phyloP scores from a whole-genome alignment of 2,797 vertebrate genomes.

The Acomys russatus region DNA sequence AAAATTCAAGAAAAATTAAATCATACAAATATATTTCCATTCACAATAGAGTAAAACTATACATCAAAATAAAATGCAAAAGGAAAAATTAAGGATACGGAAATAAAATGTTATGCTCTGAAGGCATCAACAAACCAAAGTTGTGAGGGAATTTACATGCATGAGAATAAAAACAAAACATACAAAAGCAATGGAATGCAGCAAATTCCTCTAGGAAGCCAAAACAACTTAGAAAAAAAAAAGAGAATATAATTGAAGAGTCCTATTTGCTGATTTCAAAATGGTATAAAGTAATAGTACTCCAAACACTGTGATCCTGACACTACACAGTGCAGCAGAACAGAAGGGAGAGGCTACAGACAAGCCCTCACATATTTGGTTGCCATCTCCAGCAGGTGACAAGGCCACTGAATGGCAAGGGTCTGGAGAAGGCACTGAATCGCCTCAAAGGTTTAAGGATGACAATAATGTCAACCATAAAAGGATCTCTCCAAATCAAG shows the following conservation, averaged over 20 bases:
- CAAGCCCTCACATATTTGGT: neutral
- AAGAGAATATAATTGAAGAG: neutral
- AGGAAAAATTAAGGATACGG: neutral
- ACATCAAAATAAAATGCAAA: neutral
- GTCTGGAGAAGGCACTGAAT: neutral
- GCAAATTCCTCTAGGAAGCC: neutral
- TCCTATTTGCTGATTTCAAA: neutral
- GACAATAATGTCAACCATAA: too few species aligned
- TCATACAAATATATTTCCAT: neutral
- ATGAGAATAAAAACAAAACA: neutral
- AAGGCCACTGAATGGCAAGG: neutral
- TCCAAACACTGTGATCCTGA: neutral
- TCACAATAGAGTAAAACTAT: neutral
- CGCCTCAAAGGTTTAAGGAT: neutral
- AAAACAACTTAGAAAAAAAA: neutral
- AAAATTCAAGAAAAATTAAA: neutral
- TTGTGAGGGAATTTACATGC: neutral
- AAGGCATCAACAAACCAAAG: neutral
- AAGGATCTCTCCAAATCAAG: neutral
- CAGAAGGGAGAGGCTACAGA: neutral
- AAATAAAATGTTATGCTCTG: neutral
- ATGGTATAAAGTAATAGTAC: neutral
- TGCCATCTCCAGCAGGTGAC: neutral
- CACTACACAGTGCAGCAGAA: neutral
- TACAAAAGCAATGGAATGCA: neutral